phyloP scores from a whole-genome alignment of 2,888 invertebrate genomes.

The Xanthorhoe spadicearia region DNA sequence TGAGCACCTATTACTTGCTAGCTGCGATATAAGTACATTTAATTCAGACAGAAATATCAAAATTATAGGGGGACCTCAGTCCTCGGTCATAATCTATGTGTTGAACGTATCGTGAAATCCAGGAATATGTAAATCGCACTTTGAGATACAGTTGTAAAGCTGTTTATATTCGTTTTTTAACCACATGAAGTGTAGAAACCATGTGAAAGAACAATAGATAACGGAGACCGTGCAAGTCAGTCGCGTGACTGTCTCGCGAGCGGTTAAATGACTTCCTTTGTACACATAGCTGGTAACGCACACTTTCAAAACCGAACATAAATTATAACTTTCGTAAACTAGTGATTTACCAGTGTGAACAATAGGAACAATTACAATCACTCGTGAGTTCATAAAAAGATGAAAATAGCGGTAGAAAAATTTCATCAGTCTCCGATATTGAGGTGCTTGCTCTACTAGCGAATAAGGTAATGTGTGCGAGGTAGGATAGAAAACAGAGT shows the following conservation, averaged over 20 bases:
- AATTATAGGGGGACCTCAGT: not conserved
- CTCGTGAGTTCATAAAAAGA: conserved; percentile 38
- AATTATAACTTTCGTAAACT: conserved; percentile 62
- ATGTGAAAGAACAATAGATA: conserved; percentile 65
- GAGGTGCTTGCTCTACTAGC: conserved; percentile 7
- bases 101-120: not conserved
- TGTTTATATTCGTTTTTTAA: conserved; percentile 1
- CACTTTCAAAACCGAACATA: conserved; percentile 59
- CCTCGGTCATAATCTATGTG: not conserved
- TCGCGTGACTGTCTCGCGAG: conserved; percentile 77
- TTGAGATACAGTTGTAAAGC: not conserved
- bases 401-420: conserved; percentile 18
- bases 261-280: conserved; percentile 77
- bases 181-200: conserved; percentile 48
- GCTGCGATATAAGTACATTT: conserved; percentile 28
- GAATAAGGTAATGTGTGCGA: not conserved
- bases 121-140: not conserved
- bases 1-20: conserved; percentile 32
- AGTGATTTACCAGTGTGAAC: conserved; percentile 53
- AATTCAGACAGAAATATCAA: conserved; percentile 38
- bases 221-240: conserved; percentile 57
- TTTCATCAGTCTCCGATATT: conserved; percentile 5
- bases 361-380: conserved; percentile 42
- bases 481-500: not conserved
- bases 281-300: conserved; percentile 67